Percentiles rank a stretch among this genome's conserved stretches.
Evolutionary conservation across 2,113 vertebrate species (phyloP).

Genomic region (Aleadryas rufinucha): DNA sequence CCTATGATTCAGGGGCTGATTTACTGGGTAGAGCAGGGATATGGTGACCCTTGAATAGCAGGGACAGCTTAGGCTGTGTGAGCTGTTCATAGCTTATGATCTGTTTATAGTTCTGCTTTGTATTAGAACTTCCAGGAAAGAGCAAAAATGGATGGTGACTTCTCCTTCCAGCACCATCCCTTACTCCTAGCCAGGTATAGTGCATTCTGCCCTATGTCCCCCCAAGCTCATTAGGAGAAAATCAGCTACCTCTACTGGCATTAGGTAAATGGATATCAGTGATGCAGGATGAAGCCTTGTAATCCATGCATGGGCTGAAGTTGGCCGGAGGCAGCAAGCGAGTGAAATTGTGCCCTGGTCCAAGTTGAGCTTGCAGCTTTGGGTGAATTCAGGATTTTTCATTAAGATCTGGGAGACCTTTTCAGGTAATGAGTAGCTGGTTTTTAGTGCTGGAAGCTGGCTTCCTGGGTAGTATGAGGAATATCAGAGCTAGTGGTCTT

Average conservation of each 20-base stretch:
- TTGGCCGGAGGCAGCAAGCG: not conserved
- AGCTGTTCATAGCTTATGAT: not conserved
- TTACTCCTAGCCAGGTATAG: no score
- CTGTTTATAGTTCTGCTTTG: not conserved
- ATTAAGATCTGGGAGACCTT: not conserved
- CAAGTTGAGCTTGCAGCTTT: not conserved
- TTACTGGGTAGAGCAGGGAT: not conserved
- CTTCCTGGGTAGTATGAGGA: not conserved
- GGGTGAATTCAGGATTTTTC: not conserved
- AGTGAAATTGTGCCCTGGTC: not conserved
- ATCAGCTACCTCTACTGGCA: fast-evolving
- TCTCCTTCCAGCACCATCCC: not conserved
- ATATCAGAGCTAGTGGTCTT: not conserved
- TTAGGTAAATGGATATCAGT: not conserved
- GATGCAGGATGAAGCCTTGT: not conserved
- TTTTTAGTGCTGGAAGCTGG: not conserved
- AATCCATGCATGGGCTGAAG: not conserved
- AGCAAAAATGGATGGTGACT: not conserved
- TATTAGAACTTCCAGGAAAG: not conserved
- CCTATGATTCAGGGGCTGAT: not conserved
- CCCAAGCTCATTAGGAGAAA: not conserved
- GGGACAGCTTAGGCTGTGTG: not conserved
- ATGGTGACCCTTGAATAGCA: fast-evolving
- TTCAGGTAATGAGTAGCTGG: not conserved
- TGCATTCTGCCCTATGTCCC: not conserved